Evolutionary conservation across 1,140 invertebrate genomes (phyloP).

Genomic region (Bombus confusus): DNA sequence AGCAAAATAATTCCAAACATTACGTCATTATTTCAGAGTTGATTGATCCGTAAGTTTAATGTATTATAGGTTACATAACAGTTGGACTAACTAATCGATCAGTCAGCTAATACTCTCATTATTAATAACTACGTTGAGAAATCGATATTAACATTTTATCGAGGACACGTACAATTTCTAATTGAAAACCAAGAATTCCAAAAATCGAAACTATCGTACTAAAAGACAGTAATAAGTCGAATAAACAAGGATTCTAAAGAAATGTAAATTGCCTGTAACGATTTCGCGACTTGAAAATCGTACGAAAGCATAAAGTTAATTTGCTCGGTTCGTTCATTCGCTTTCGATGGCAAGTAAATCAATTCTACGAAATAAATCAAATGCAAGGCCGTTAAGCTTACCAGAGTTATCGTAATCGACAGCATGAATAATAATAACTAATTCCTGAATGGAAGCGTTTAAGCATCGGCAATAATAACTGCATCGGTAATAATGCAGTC

Average conservation of each 20-base stretch:
- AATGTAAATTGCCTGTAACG: neutral
- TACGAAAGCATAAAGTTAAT: neutral
- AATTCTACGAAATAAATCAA: conserved; percentile 4
- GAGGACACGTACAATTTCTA: neutral
- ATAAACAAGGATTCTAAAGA: neutral
- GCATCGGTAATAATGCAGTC: neutral
- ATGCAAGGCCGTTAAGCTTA: conserved; percentile 1
- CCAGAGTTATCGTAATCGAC: conserved; percentile 2
- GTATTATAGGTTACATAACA: neutral
- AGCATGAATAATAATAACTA: conserved; percentile 18
- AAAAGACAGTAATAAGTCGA: neutral
- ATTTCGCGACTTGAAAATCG: neutral
- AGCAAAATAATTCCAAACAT: neutral
- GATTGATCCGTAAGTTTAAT: neutral
- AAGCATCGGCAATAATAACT: conserved; percentile 13
- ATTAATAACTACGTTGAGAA: neutral
- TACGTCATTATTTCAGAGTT: neutral
- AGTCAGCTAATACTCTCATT: neutral
- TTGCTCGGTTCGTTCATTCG: neutral
- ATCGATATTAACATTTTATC: neutral
- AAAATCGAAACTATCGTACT: neutral
- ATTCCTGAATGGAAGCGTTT: conserved; percentile 20
- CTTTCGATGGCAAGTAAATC: neutral
- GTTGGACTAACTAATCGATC: neutral
- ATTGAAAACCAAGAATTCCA: neutral